These are phyloP conservation scores for Anoura caudifer DNA, from an alignment of 2,113 vertebrate species.

Conservation along the genomic window DNA sequence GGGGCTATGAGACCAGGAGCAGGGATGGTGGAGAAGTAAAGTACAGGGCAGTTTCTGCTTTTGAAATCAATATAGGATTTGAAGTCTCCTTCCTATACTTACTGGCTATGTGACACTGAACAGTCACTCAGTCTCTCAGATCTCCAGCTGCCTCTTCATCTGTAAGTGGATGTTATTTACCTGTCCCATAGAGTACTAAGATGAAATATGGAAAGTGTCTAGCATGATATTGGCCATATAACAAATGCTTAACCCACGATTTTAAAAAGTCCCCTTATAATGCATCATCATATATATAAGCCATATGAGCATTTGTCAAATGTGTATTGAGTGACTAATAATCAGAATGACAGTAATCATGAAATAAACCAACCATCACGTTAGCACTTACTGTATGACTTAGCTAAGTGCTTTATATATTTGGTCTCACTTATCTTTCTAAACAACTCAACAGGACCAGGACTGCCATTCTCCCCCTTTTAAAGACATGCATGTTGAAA, in stretches of 20 bases:
- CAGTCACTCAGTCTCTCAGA: background rate
- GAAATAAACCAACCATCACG: background rate
- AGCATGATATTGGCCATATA: background rate
- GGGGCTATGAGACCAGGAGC: background rate
- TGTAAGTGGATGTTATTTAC: background rate
- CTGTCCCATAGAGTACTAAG: background rate
- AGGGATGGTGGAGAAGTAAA: no score
- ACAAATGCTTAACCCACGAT: background rate
- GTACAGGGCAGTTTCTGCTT: background rate
- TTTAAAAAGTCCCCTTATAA: background rate
- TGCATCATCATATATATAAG: background rate
- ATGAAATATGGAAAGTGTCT: background rate
- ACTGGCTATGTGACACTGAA: no score
- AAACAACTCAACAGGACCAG: background rate
- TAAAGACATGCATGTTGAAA: background rate
- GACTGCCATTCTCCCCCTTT: background rate
- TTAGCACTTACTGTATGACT: background rate
- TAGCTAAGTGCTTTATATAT: background rate
- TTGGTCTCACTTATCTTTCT: background rate
- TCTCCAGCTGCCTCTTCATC: background rate
- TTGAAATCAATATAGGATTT: background rate
- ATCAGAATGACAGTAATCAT: background rate
- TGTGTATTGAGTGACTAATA: background rate
- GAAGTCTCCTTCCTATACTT: background rate
- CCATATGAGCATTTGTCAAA: background rate